These are phyloP conservation scores for Spongilla lacustris DNA, from an alignment of 37 sponge, comb jelly and placozoan species.

Conservation along the genomic window DNA sequence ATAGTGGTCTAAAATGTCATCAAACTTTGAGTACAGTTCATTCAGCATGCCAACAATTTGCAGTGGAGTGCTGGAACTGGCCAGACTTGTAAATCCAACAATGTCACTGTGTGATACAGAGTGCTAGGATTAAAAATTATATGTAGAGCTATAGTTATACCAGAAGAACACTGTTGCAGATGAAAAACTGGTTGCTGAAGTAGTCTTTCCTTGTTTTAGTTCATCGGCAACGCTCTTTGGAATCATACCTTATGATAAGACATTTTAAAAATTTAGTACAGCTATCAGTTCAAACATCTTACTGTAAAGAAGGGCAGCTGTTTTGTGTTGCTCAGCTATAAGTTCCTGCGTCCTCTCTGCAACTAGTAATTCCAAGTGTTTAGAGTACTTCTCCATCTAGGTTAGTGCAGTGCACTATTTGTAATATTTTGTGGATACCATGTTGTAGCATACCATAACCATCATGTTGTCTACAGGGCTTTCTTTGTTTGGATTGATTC, in stretches of 20 bases:
- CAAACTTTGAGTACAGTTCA: slow-evolving; percentile 87
- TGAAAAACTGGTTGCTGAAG: slow-evolving; percentile 48
- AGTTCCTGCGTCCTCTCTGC: slow-evolving; percentile 87
- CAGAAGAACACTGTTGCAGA: slow-evolving; percentile 86
- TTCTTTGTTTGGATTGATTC: slow-evolving; percentile 72
- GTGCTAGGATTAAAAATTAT: neutral
- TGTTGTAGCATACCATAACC: slow-evolving; percentile 64
- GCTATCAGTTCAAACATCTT: slow-evolving; percentile 16
- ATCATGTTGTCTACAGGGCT: slow-evolving; percentile 95
- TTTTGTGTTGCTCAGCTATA: slow-evolving; percentile 82
- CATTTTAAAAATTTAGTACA: neutral
- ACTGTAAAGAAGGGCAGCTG: slow-evolving; percentile 82
- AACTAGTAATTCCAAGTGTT: slow-evolving; percentile 85
- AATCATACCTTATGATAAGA: slow-evolving; percentile 69
- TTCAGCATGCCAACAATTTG: slow-evolving; percentile 86
- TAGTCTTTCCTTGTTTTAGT: slow-evolving; percentile 80
- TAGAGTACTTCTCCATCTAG: slow-evolving; percentile 94
- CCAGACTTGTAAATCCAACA: slow-evolving; percentile 85
- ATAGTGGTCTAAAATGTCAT: slow-evolving; percentile 85
- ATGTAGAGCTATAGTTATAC: slow-evolving; percentile 12
- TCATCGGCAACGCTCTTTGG: slow-evolving; percentile 84
- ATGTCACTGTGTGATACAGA: slow-evolving; percentile 71
- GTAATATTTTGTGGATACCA: neutral
- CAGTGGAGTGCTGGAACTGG: slow-evolving; percentile 82
- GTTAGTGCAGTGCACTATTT: neutral